Conservation (phyloP, 1,140 invertebrate species). For the Phocides pigmalion region DNA sequence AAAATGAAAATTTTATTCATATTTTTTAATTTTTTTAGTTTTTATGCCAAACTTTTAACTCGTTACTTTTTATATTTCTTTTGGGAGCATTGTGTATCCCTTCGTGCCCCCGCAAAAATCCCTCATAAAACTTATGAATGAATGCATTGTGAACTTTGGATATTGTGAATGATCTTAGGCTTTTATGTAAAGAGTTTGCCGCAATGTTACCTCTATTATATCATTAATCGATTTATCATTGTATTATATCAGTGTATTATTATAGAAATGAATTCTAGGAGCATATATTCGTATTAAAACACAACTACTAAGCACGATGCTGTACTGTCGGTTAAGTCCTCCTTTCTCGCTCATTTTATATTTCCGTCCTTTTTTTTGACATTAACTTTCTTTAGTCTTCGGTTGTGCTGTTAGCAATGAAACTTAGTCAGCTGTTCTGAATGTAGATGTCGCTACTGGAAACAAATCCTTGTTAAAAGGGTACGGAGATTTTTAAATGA, state of each 20-base stretch:
- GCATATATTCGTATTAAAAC: constrained; percentile 23
- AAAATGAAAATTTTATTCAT: no score
- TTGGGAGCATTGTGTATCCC: no score
- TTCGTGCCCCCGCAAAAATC: no score
- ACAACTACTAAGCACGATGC: constrained; percentile 35
- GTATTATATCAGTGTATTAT: constrained; percentile 25
- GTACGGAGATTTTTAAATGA: no score
- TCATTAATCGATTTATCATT: constrained; percentile 17
- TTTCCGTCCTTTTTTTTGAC: constrained; percentile 62
- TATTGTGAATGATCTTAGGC: no score
- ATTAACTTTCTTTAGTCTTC: constrained; percentile 28
- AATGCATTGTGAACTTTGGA: no score
- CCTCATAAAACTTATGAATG: no score
- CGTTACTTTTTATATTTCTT: no score
- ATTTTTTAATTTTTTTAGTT: no score
- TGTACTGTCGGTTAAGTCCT: constrained; percentile 34
- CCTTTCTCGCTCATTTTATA: constrained; percentile 66
- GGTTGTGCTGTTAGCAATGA: constrained; percentile 29
- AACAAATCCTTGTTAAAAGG: background rate
- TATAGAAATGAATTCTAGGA: constrained; percentile 24
- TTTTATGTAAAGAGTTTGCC: constrained; percentile 10
- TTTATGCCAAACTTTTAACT: no score
- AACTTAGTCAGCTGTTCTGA: constrained; percentile 1
- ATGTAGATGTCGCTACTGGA: constrained; percentile 19
- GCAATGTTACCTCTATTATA: constrained; percentile 13